Percentiles rank a stretch among this genome's conserved stretches.
Evolutionary conservation across 2,888 invertebrate genomes (phyloP).

Genomic region (Phymatocera aterrima): DNA sequence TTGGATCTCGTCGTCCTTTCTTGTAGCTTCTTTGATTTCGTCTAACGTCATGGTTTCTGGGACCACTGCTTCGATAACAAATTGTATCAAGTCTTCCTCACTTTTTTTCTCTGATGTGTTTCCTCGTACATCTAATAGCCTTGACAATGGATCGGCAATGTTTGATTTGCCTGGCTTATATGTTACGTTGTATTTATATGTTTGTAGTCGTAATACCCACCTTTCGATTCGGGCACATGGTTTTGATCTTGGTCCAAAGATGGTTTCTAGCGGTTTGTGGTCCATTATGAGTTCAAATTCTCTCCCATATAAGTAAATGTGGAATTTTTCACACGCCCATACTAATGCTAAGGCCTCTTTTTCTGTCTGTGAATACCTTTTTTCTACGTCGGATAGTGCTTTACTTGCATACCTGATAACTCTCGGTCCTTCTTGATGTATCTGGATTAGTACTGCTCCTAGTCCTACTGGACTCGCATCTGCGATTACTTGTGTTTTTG

Average conservation of each 20-base stretch:
- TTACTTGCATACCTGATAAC: constrained; percentile 70
- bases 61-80: neutral
- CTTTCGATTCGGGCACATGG: constrained; percentile 65
- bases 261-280: constrained; percentile 67
- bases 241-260: constrained; percentile 62
- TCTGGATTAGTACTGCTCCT: constrained; percentile 64
- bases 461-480: constrained; percentile 68
- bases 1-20: constrained; percentile 41
- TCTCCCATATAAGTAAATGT: constrained; percentile 69
- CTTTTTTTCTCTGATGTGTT: neutral
- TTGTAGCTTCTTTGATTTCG: constrained; percentile 46
- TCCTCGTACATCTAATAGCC: constrained; percentile 19
- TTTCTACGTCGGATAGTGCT: constrained; percentile 66
- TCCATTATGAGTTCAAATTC: constrained; percentile 68
- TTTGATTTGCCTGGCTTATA: constrained; percentile 54
- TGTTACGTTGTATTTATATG: constrained; percentile 58
- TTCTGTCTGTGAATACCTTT: no score
- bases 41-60: constrained; percentile 11
- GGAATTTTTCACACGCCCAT: constrained; percentile 70
- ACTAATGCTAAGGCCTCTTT: no score
- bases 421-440: constrained; percentile 53
- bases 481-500: constrained; percentile 63
- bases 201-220: constrained; percentile 63
- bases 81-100: neutral
- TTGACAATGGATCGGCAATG: constrained; percentile 58